Base-by-base conservation (phyloP, 2,888 invertebrate genomes). In the Alviniconcha strummeri region DNA sequence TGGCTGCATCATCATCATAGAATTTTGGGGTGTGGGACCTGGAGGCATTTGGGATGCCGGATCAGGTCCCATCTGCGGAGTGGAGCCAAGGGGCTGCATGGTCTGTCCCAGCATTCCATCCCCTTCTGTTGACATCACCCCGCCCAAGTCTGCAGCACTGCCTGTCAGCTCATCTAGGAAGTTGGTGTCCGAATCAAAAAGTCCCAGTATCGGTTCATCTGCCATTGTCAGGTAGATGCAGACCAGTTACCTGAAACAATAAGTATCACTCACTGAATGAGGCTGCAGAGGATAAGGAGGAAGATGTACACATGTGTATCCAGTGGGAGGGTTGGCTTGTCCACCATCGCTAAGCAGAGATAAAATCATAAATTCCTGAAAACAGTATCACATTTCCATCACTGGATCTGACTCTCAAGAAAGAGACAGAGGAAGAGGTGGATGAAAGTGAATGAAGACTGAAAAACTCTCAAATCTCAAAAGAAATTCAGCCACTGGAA, bases 91-190 rank as follows among this genome's bases (percentile, higher is more conserved):
- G 9, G 84, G 78, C 7, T 74, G 80, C 83, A 80, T 75, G 17
- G 81, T 52, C 57, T 76, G 84, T 54, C 82, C 85, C 77, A 88
- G 85, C 67, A 88, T 84, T n/a, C 86, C 81, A 54, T 84, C 86
- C 55, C 85, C 84, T 17, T 80, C 85, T 13, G 86, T 81, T 17
- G 85, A 84, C 79, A 83, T 81, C 6, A 86, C 71, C 19, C 81
- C 71, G 7, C 84, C 85, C 69, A 86, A n/a, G 17, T 83, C 85
- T 7, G 82, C 76, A 15, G 80, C 81, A n/a, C 85, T 87, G 57
- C 86, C 86, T 1, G 90, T 88, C 82, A 92, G 87, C 81, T 92
- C 92, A 86, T 91, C 91, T 84, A 92, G 85, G 85, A 91, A 91
- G 77, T 89, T 88, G 19, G 89, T 85, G 80, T 91, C 91, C 67